Conservation (phyloP, 2,797 vertebrate species). For the Kryptolebias ocellatus region DNA sequence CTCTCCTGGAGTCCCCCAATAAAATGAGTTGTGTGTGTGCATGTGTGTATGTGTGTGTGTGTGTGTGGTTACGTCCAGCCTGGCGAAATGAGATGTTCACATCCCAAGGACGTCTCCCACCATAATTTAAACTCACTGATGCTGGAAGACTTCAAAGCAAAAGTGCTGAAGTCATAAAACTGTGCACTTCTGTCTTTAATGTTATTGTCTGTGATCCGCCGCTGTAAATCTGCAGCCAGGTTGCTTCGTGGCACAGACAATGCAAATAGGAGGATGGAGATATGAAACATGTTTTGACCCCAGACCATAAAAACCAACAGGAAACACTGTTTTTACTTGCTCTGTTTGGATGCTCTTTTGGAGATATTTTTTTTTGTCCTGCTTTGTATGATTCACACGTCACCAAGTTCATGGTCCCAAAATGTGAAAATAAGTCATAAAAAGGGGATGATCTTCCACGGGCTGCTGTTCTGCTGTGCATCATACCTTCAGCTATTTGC, state of each 20-base stretch:
- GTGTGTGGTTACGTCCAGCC: conserved; percentile 39
- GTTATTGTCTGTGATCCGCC: conserved; percentile 76
- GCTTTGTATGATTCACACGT: conserved; percentile 23
- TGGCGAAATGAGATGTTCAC: conserved; percentile 82
- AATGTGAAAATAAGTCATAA: conserved; percentile 18
- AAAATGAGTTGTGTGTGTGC: conserved; percentile 58
- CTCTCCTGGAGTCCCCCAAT: conserved; percentile 74
- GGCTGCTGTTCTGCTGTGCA: conserved; percentile 25
- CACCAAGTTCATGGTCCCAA: conserved; percentile 21
- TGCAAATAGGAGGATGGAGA: conserved; percentile 58
- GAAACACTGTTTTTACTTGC: conserved; percentile 27
- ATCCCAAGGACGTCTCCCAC: conserved; percentile 82
- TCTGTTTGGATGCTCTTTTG: conserved; percentile 4
- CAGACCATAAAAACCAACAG: conserved; percentile 48
- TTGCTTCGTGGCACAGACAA: conserved; percentile 60
- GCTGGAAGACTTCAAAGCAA: conserved; percentile 78
- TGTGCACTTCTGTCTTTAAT: conserved; percentile 74
- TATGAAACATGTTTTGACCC: conserved; percentile 38
- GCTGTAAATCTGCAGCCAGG: conserved; percentile 71
- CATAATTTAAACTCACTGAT: conserved; percentile 81
- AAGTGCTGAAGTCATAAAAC: conserved; percentile 80
- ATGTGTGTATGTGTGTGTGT: conserved; percentile 15
- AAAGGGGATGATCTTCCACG: conserved; percentile 29
- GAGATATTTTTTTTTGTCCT: conserved; percentile 27
- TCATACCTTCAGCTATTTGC: conserved; percentile 63